A percentile compares a stretch with the other conserved stretches of the same genome.
Evolutionary conservation across 2,797 vertebrate genomes (phyloP).

Genomic region (Hybognathus amarus): DNA sequence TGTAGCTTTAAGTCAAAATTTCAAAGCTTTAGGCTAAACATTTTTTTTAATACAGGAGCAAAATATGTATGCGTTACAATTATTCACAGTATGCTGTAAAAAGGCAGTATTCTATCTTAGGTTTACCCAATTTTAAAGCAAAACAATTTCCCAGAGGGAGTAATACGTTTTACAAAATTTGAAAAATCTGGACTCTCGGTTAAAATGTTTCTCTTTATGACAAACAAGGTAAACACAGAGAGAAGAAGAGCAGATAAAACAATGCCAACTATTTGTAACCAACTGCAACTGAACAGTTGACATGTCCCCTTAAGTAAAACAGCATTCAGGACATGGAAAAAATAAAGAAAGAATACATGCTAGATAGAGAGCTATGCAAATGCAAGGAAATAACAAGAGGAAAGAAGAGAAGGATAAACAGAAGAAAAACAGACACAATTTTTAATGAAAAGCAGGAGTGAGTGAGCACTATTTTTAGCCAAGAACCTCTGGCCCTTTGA

Average conservation of each 20-base stretch:
- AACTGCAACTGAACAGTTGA: conserved; percentile 3
- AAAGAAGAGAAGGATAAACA: background rate
- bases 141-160: too few relatives aligned
- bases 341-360: background rate
- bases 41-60: background rate
- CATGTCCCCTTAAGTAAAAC: conserved; percentile 15
- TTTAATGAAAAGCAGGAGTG: conserved; percentile 23
- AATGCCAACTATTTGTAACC: conserved; percentile 7
- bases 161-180: background rate
- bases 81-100: background rate
- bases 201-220: background rate
- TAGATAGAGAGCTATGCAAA: background rate
- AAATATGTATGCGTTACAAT: background rate
- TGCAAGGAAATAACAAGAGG: conserved; percentile 10
- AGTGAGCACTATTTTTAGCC: conserved; percentile 47
- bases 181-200: background rate
- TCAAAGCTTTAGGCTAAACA: background rate
- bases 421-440: background rate
- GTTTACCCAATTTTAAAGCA: background rate
- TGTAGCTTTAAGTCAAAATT: too few relatives aligned
- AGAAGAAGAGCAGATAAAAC: conserved; percentile 19
- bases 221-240: background rate
- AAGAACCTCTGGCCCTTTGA: conserved; percentile 16
- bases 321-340: background rate
- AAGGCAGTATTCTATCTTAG: background rate